A percentile compares a stretch with the other conserved stretches of the same genome.
Conservation (phyloP, 2,113 vertebrate genomes). For the Chlorocebus sabaeus region DNA sequence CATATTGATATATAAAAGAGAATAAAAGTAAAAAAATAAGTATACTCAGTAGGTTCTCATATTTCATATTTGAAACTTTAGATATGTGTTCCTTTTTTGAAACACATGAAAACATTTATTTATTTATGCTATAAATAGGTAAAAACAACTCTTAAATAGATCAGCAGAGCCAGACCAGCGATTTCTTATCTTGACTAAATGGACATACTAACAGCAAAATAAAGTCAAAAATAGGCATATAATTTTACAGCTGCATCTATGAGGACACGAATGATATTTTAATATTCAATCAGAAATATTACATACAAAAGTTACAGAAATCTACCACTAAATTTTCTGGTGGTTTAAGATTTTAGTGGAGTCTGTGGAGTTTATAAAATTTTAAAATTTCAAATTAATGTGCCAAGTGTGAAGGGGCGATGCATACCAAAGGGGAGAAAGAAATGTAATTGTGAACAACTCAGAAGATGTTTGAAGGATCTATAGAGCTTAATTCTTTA, state of each 20-base stretch:
- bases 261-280: not conserved
- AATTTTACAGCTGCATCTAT: not conserved
- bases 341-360: constrained; percentile 11
- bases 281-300: constrained; percentile 29
- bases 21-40: constrained; percentile 51
- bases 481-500: not conserved
- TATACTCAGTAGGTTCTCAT: constrained; percentile 3
- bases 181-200: not conserved
- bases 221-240: not conserved
- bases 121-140: not conserved
- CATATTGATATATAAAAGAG: constrained; percentile 32
- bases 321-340: not conserved
- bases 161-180: constrained; percentile 7
- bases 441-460: not conserved
- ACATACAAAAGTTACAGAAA: not conserved
- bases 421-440: not conserved
- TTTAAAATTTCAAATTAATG: constrained; percentile 7
- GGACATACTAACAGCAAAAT: constrained; percentile 14
- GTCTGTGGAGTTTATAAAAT: not conserved
- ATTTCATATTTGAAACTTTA: constrained; percentile 32
- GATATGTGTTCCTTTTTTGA: not conserved
- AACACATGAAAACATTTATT: not conserved
- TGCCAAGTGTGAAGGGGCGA: not conserved
- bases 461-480: not conserved
- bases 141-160: constrained; percentile 17